These are phyloP conservation scores for Helarctos malayanus DNA, from an alignment of 2,797 vertebrate genomes.

Conservation along the genomic window DNA sequence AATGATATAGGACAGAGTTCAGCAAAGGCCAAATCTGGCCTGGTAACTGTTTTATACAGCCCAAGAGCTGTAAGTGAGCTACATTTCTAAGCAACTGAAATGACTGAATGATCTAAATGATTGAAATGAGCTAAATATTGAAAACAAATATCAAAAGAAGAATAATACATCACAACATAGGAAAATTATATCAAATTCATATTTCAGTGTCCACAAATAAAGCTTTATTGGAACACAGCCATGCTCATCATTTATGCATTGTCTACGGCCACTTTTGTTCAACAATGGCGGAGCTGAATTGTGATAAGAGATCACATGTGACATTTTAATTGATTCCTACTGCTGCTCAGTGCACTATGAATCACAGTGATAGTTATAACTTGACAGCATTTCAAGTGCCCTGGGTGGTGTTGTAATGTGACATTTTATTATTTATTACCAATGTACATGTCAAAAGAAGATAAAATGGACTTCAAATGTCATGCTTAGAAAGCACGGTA, in stretches of 20 bases:
- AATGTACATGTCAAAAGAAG: neutral
- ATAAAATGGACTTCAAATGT: neutral
- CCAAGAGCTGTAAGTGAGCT: neutral
- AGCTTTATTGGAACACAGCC: neutral
- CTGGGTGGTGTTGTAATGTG: neutral
- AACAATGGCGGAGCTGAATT: neutral
- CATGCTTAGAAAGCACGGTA: neutral
- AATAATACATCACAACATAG: neutral
- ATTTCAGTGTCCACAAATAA: slow-evolving; percentile 31
- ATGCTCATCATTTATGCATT: neutral
- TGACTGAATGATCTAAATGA: neutral
- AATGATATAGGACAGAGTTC: slow-evolving; percentile 13
- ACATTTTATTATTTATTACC: neutral
- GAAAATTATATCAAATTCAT: neutral
- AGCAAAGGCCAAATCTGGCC: neutral
- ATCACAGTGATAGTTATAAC: neutral
- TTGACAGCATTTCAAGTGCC: neutral
- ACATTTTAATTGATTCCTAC: neutral
- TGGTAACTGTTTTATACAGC: neutral
- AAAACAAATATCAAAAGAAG: slow-evolving; percentile 18
- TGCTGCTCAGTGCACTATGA: neutral
- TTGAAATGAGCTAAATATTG: neutral
- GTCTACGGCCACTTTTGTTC: neutral
- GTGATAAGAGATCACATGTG: neutral
- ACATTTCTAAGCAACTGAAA: neutral